These are phyloP conservation scores for Columba livia DNA, from an alignment of 2,113 vertebrate genomes.

Conservation along the genomic window DNA sequence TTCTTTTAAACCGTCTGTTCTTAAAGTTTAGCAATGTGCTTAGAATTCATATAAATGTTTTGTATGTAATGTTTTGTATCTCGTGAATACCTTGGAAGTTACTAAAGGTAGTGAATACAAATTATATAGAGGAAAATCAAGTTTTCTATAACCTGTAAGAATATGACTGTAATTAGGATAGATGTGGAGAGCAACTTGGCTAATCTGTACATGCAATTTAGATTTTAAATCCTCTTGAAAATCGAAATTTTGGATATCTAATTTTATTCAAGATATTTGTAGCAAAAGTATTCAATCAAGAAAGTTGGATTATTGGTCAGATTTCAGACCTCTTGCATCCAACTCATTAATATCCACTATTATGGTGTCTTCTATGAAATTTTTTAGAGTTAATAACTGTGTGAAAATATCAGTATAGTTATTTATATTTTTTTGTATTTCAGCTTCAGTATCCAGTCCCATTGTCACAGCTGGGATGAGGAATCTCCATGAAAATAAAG, in stretches of 20 bases:
- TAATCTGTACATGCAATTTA: background rate
- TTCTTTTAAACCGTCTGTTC: background rate
- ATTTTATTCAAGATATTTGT: background rate
- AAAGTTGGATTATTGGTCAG: background rate
- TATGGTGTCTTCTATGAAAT: background rate
- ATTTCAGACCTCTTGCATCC: background rate
- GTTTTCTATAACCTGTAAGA: background rate
- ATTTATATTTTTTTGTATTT: slow-evolving; percentile 44
- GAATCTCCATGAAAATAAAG: slow-evolving; percentile 93
- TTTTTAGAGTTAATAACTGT: background rate
- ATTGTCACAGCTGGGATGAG: slow-evolving; percentile 92
- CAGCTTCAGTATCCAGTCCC: slow-evolving; percentile 93
- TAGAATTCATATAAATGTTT: background rate
- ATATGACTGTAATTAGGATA: background rate
- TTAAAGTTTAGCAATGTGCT: background rate
- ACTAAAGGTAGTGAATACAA: background rate
- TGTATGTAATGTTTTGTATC: background rate
- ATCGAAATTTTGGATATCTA: background rate
- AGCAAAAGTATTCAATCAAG: background rate
- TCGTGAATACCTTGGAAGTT: background rate
- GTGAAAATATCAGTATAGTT: background rate
- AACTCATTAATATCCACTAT: accelerated
- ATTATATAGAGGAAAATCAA: background rate
- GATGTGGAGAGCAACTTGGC: background rate
- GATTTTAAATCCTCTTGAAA: background rate